Percentiles rank a stretch among this genome's conserved stretches.
Conservation (phyloP, 2,113 vertebrate species). For the Saccopteryx bilineata region DNA sequence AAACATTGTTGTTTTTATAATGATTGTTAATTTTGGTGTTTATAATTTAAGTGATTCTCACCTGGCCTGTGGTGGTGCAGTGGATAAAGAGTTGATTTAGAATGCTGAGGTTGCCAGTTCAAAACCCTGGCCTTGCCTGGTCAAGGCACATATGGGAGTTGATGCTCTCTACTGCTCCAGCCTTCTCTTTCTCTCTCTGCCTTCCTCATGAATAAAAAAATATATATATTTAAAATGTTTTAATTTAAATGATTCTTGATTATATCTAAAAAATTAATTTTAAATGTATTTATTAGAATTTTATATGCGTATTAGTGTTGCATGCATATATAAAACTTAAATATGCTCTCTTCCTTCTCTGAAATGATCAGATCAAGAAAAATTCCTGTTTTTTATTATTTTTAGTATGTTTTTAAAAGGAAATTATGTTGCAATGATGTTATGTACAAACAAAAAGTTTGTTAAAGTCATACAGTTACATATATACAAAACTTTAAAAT, state of each 20-base stretch:
- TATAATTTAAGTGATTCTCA: conserved; percentile 15
- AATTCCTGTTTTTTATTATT: not conserved
- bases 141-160: too few species aligned
- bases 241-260: conserved; percentile 1
- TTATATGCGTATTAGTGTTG: not conserved
- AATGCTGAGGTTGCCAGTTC: too few species aligned
- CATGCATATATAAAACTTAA: not conserved
- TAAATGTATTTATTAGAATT: not conserved
- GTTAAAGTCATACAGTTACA: not conserved
- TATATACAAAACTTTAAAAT: not conserved
- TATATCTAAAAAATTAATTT: not conserved
- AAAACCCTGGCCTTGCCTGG: too few species aligned
- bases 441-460: not conserved
- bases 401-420: not conserved
- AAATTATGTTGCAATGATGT: not conserved
- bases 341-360: not conserved
- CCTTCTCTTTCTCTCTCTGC: too few species aligned
- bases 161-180: too few species aligned
- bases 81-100: too few species aligned
- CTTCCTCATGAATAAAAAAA: too few species aligned
- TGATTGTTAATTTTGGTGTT: not conserved
- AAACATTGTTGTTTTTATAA: not conserved
- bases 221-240: not conserved
- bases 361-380: conserved; percentile 12
- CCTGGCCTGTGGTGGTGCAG: too few species aligned